phyloP scores from a whole-genome alignment of 2,888 invertebrate genomes.

The Apeira syringaria region DNA sequence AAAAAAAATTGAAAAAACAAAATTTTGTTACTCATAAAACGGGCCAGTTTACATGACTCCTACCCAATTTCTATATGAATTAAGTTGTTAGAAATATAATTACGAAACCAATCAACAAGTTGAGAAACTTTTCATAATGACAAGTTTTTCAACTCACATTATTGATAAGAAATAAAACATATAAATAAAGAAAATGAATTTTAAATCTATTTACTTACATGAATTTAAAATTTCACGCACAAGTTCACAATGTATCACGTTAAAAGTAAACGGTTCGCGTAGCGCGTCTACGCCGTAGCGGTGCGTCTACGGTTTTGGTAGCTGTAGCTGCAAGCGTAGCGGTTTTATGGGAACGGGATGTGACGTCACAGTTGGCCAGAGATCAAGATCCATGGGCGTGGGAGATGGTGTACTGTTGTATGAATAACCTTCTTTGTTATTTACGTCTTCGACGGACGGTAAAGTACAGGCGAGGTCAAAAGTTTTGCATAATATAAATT shows the following conservation, averaged over 20 bases:
- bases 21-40: no score
- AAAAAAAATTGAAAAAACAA: no score
- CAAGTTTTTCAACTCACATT: no score
- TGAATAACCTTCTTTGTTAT: constrained; percentile 33
- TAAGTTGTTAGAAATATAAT: no score
- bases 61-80: no score
- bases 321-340: constrained; percentile 54
- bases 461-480: constrained; percentile 9
- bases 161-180: no score
- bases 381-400: constrained; percentile 55
- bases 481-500: background rate
- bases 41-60: no score
- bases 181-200: no score
- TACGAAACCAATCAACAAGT: no score
- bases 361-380: constrained; percentile 66
- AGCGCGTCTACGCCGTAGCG: constrained; percentile 73
- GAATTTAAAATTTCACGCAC: constrained; percentile 13
- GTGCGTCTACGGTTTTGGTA: constrained; percentile 62
- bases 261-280: constrained; percentile 48
- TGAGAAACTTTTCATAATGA: no score
- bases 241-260: constrained; percentile 20
- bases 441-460: constrained; percentile 5
- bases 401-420: constrained; percentile 58
- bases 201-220: constrained; percentile 15
- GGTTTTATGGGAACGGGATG: constrained; percentile 51